phyloP scores from a whole-genome alignment of 2,888 invertebrate species.

The Epiblema foenella region DNA sequence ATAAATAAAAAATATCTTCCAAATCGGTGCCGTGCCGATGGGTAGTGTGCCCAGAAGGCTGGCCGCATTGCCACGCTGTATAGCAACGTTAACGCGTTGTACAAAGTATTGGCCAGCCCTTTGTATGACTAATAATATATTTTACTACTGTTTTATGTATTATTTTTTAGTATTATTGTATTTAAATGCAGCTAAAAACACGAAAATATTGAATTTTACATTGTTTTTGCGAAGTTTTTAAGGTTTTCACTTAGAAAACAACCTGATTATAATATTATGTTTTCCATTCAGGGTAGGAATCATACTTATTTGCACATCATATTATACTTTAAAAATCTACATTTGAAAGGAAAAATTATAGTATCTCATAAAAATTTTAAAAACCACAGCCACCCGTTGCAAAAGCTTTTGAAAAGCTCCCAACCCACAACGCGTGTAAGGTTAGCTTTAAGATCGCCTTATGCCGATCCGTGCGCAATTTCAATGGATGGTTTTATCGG shows the following conservation, averaged over 20 bases:
- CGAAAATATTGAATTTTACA: neutral
- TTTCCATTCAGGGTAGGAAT: neutral
- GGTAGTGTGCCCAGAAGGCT: too few species aligned
- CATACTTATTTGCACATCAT: neutral
- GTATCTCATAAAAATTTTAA: conserved; percentile 6
- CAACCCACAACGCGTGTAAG: conserved; percentile 29
- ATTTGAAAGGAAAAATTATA: neutral
- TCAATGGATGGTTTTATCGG: neutral
- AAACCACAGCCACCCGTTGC: conserved; percentile 39
- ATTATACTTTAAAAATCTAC: neutral
- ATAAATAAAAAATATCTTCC: too few species aligned
- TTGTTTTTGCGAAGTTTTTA: neutral
- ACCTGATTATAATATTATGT: neutral
- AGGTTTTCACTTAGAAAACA: neutral
- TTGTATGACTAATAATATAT: too few species aligned
- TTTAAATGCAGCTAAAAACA: neutral
- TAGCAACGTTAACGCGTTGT: too few species aligned
- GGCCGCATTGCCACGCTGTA: too few species aligned
- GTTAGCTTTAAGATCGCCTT: conserved; percentile 23
- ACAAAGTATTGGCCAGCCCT: too few species aligned
- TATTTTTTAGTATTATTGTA: neutral
- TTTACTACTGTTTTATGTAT: too few species aligned
- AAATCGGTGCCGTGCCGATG: too few species aligned
- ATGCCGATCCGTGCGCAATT: conserved; percentile 5
- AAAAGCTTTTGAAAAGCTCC: conserved; percentile 49